Percentiles rank a stretch among this genome's conserved stretches.
Evolutionary conservation across 2,113 vertebrate genomes (phyloP).

Genomic region (Gymnocephalus cernua): DNA sequence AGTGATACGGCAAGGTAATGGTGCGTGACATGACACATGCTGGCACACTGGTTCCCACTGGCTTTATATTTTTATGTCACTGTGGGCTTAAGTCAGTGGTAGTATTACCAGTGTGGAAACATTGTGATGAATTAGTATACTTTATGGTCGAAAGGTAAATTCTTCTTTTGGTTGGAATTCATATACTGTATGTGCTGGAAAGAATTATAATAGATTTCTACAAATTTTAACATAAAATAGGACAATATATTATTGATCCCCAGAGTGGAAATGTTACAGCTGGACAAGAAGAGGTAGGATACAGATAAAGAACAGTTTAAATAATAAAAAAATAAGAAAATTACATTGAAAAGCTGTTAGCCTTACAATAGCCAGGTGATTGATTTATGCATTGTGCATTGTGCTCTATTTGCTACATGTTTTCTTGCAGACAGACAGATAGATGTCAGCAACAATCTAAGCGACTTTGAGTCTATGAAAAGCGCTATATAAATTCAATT

Average conservation of each 20-base stretch:
- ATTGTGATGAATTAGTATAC: conserved; percentile 23
- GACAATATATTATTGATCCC: background rate
- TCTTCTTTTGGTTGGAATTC: background rate
- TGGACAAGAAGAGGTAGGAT: background rate
- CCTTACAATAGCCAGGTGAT: background rate
- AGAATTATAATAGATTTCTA: background rate
- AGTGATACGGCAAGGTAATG: conserved; percentile 63
- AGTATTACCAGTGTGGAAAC: conserved; percentile 40
- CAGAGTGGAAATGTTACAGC: background rate
- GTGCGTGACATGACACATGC: conserved; percentile 54
- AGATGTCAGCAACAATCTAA: no score
- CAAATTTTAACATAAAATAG: background rate
- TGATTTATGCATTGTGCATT: background rate
- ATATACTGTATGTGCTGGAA: background rate
- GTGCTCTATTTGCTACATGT: background rate
- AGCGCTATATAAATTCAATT: no score
- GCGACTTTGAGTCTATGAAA: no score
- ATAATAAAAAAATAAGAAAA: background rate
- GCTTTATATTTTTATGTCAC: conserved; percentile 49
- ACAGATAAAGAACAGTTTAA: background rate
- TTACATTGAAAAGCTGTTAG: background rate
- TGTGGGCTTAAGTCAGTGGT: conserved; percentile 14
- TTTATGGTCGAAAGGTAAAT: background rate
- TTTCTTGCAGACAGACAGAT: background rate
- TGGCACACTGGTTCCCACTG: conserved; percentile 25